Evolutionary conservation across 1,140 invertebrate species (phyloP), one percentile per base, ranked within the genome.

Genomic region (Piezodorus guildinii): DNA sequence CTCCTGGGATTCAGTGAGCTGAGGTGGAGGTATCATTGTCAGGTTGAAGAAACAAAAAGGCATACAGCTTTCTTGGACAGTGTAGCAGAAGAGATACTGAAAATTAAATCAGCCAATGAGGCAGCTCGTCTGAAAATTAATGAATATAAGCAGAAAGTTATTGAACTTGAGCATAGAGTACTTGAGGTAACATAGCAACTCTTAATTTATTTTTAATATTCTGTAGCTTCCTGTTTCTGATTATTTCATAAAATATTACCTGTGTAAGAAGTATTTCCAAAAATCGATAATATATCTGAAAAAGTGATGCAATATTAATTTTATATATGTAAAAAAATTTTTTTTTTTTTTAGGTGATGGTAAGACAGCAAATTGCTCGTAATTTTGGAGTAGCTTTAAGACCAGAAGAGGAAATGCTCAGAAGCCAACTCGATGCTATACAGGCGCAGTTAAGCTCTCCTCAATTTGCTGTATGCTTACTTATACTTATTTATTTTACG

Each of bases 1-100:
- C 88, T 97, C 74, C 84, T 96, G 67, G 94, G 95, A 0, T 96
- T 96, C 70, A 78, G 80, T 52, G 83, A 91, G 74, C 79, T 95
- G 0, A 89, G 93, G 71, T 83, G 85, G 73, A 80, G 94, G 39
- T 80, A 91, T n/a, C 82, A 87, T 61, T 86, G 85, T 67, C 90
- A 90, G 70, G 83, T 90, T 70, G 83, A 87, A 69, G 87, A 93
- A 76, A 90, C 86, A 0, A 76, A 81, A n/a, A 79, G 87, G 46
- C 88, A 94, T 71, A 79, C 84, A 62, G 79, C 83, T 14, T 90
- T 86, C 70, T 73, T 94, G 61, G 81, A 84, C 60, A 80, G 84
- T 70, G 86, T 93, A 15, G 81, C 84, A 5, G 83, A 84, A 16
- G 87, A 90, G 67, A 82, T 96, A 52, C 79, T 80, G 16, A 83